A percentile compares a stretch with the other conserved stretches of the same genome.
Evolutionary conservation across 2,888 invertebrate species (phyloP).

Genomic region (Tachina lurida): DNA sequence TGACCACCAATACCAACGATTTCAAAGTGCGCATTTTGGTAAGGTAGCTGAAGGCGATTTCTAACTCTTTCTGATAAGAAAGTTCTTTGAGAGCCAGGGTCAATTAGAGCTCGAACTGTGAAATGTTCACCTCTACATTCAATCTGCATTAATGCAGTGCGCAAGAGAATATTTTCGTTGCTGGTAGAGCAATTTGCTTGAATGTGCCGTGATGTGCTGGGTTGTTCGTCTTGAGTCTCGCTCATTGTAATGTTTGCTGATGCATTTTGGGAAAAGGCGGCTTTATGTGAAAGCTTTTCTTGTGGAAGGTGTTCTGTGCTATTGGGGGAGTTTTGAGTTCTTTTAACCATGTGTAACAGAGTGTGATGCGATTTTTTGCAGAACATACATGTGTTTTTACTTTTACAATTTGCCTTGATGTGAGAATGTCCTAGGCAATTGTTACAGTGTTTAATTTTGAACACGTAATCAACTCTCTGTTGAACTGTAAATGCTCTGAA

Average conservation of each 20-base stretch:
- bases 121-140: not conserved
- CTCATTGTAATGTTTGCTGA: not conserved
- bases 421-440: not conserved
- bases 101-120: not conserved
- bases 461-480: constrained; percentile 22
- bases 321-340: not conserved
- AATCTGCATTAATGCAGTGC: constrained; percentile 16
- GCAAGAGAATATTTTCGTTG: constrained; percentile 8
- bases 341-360: not conserved
- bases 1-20: not conserved
- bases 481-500: constrained; percentile 5
- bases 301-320: not conserved
- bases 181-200: not conserved
- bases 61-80: not conserved
- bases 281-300: not conserved
- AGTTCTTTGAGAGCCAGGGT: constrained; percentile 4
- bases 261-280: not conserved
- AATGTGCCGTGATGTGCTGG: not conserved
- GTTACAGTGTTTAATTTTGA: constrained; percentile 5
- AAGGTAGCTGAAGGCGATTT: not conserved
- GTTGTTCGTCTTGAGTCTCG: not conserved
- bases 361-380: constrained; percentile 14
- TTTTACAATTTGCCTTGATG: constrained; percentile 22
- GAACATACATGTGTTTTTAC: not conserved
- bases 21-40: not conserved